A percentile compares a stretch with the other conserved stretches of the same genome.
These are phyloP conservation scores for Drosophila persimilis DNA, from an alignment of 1,140 invertebrate genomes.

Conservation along the genomic window DNA sequence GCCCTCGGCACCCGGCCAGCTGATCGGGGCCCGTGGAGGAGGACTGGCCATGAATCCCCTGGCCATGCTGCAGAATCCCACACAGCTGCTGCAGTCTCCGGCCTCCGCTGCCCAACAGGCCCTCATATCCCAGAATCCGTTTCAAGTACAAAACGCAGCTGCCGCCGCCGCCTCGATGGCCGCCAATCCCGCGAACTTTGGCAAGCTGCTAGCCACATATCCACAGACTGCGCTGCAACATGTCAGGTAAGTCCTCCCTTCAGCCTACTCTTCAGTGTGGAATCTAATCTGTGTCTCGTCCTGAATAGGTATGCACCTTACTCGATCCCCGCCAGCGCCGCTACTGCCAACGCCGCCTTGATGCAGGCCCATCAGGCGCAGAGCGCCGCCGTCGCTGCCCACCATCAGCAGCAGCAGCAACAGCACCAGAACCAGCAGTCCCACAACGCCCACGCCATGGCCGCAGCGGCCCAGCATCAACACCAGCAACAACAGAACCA, in stretches of 20 bases:
- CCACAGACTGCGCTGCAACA: conserved; percentile 83
- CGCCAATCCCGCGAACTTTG: conserved; percentile 86
- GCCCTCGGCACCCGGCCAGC: conserved; percentile 83
- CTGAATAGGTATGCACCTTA: conserved; percentile 78
- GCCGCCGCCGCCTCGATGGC: conserved; percentile 81
- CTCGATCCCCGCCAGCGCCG: conserved; percentile 81
- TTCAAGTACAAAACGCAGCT: conserved; percentile 83
- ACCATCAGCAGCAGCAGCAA: conserved; percentile 75
- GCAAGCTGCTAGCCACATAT: conserved; percentile 88
- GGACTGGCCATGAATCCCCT: conserved; percentile 86
- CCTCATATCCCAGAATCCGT: conserved; percentile 82
- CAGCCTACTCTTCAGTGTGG: background rate
- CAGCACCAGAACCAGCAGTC: conserved; percentile 68
- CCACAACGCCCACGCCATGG: conserved; percentile 73
- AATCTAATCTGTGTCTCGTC: background rate
- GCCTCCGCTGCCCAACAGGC: conserved; percentile 84
- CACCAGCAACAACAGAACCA: conserved; percentile 65
- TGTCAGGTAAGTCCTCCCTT: conserved; percentile 66
- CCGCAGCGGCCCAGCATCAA: conserved; percentile 49
- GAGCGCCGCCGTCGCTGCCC: conserved; percentile 82
- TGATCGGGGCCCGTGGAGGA: conserved; percentile 83
- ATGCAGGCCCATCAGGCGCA: conserved; percentile 82
- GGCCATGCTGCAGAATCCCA: conserved; percentile 85
- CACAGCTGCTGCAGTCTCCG: conserved; percentile 84
- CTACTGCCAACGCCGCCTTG: conserved; percentile 78